Base-by-base conservation (phyloP, 2,113 vertebrate species). In the Dasyprocta punctata region DNA sequence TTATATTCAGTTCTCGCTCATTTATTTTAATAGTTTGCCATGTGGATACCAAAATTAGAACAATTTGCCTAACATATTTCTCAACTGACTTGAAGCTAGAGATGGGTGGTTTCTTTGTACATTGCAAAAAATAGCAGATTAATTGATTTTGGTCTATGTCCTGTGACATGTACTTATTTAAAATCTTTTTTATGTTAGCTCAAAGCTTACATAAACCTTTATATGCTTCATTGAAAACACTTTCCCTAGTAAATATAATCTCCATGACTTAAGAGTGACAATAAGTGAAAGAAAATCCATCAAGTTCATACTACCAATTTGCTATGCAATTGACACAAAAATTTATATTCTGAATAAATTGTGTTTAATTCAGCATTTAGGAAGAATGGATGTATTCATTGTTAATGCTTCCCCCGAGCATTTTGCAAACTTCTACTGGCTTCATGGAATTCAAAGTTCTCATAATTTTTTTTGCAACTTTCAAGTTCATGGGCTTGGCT, bases 31-130 rank as follows among this genome's bases (percentile, higher is more conserved):
- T 38, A 81, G 65, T 61, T 95, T 7, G 69, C 11, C 85, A 94
- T 52, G 56, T 49, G 3, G 38, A 92, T 61, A 49, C 67, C 8
- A 67, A 67, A 94, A 94, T 90, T 56, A 52, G 11, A 86, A 61
- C 60, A 85, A 22, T 61, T 84, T 78, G 16, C 86, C 17, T 89
- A 96, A 85, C 14, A n/a, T 69, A 49, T 47, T 89, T 96, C n/a
- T 86, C 83, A 60, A 89, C 17, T 92, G 88, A 61, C 38, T 87
- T 80, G 78, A 67, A 95, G 90, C 65, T 56, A 65, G 88, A 71
- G 24, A 69, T 4, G 81, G 16, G 5, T 28, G 49, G 26, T 92
- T 92, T 56, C 47, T 75, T 93, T 14, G 38, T 82, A 71, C 38
- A 60, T 85, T 52, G 61, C 8, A 60, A 90, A 69, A 94, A 81